Conservation (phyloP, 2,888 invertebrate species). For the Campoletis raptor region DNA sequence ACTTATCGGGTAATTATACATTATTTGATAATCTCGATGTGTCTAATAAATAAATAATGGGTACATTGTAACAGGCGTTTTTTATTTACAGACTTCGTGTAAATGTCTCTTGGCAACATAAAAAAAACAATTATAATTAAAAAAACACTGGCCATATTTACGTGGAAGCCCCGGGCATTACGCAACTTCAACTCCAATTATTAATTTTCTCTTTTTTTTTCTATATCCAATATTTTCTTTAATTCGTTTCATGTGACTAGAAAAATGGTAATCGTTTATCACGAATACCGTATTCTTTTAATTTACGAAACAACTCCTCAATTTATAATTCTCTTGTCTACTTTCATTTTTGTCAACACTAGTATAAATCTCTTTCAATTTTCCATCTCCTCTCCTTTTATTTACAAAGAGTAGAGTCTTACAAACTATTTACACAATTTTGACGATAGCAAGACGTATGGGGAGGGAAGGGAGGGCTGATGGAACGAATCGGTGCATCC, state of each 20-base stretch:
- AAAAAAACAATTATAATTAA: not conserved
- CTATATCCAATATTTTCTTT: constrained; percentile 65
- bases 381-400: constrained; percentile 34
- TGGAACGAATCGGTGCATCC: constrained; percentile 35
- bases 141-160: not conserved
- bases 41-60: constrained; percentile 71
- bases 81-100: constrained; percentile 67
- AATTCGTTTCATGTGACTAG: constrained; percentile 80
- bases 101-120: not conserved
- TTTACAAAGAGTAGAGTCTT: constrained; percentile 62
- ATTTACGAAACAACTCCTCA: constrained; percentile 79
- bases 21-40: constrained; percentile 65
- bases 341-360: constrained; percentile 9
- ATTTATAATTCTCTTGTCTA: constrained; percentile 20
- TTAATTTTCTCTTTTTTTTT: constrained; percentile 7
- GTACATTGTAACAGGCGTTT: constrained; percentile 63
- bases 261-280: constrained; percentile 75
- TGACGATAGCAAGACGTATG: constrained; percentile 34
- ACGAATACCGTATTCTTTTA: constrained; percentile 72
- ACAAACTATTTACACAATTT: constrained; percentile 65
- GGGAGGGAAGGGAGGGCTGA: not conserved
- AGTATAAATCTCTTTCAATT: constrained; percentile 11
- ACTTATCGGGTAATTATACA: constrained; percentile 63
- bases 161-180: constrained; percentile 16
- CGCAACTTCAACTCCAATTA: not conserved